phyloP scores from a whole-genome alignment of 2,888 invertebrate species.

The Callosobruchus maculatus region DNA sequence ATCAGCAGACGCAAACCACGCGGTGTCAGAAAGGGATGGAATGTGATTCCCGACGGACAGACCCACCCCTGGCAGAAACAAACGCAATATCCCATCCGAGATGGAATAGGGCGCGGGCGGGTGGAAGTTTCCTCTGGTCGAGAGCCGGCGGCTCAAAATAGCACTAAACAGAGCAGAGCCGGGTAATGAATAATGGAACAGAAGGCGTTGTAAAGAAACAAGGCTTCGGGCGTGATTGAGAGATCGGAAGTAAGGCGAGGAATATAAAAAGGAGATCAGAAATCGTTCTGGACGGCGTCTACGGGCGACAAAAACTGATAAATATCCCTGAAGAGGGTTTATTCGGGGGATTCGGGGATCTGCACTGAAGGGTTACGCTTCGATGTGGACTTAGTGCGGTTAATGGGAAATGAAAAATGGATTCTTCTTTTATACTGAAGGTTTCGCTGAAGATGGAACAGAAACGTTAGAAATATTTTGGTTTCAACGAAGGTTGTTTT shows the following conservation, averaged over 20 bases:
- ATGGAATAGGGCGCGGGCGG: conserved; percentile 15
- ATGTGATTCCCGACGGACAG: background rate
- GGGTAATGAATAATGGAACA: conserved; percentile 51
- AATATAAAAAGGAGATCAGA: conserved; percentile 53
- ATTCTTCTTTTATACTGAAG: background rate
- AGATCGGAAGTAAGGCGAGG: conserved; percentile 49
- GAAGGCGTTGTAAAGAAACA: conserved; percentile 50
- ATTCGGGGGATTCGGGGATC: conserved; percentile 15
- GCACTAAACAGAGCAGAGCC: conserved; percentile 30
- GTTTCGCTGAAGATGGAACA: no score
- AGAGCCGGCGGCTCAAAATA: conserved; percentile 27
- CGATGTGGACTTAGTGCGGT: conserved; percentile 26
- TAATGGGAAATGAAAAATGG: conserved; percentile 22
- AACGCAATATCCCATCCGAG: conserved; percentile 17
- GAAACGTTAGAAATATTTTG: no score
- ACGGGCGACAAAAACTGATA: conserved; percentile 49
- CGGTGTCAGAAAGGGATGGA: background rate
- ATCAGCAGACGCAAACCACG: background rate
- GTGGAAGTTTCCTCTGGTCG: background rate
- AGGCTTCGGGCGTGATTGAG: conserved; percentile 49
- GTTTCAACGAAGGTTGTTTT: no score
- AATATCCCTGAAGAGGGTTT: conserved; percentile 46
- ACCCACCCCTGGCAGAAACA: conserved; percentile 2
- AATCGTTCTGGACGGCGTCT: conserved; percentile 43
- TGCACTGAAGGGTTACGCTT: background rate